These are phyloP conservation scores for Tinea semifulvella DNA, from an alignment of 2,888 invertebrate species.

Conservation along the genomic window DNA sequence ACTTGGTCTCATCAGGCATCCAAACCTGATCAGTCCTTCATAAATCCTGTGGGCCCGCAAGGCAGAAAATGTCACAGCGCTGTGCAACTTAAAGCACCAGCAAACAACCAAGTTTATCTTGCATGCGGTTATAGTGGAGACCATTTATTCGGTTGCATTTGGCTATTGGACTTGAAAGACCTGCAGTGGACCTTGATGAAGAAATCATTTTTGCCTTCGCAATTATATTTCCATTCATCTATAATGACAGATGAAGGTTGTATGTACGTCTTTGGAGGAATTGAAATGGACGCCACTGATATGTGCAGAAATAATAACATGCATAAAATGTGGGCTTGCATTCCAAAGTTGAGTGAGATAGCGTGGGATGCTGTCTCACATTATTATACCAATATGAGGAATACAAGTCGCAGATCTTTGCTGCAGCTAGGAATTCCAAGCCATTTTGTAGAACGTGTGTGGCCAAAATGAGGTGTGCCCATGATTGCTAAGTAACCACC, in stretches of 20 bases:
- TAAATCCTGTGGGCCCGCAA: conserved; percentile 62
- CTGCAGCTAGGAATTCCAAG: conserved; percentile 74
- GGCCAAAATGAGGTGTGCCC: no score
- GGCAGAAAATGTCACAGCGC: conserved; percentile 87
- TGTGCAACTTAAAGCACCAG: conserved; percentile 72
- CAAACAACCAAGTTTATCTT: conserved; percentile 72
- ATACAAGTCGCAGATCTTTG: conserved; percentile 61
- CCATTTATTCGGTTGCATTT: conserved; percentile 79
- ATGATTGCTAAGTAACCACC: no score
- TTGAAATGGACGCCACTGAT: conserved; percentile 66
- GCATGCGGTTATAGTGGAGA: conserved; percentile 79
- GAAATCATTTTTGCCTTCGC: conserved; percentile 72
- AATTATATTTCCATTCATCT: conserved; percentile 88
- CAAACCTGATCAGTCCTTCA: conserved; percentile 61
- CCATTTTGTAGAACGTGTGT: conserved; percentile 70
- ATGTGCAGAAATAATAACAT: conserved; percentile 76
- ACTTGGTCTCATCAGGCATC: conserved; percentile 75
- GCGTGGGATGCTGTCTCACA: conserved; percentile 85
- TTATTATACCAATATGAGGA: conserved; percentile 70
- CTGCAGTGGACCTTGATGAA: conserved; percentile 80
- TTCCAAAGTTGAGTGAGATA: conserved; percentile 88
- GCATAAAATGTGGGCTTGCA: conserved; percentile 84
- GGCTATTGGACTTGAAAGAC: conserved; percentile 79
- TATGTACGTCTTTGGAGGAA: conserved; percentile 85
- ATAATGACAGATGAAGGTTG: conserved; percentile 80